phyloP scores from a whole-genome alignment of 2,113 vertebrate genomes.

The Damaliscus lunatus region DNA sequence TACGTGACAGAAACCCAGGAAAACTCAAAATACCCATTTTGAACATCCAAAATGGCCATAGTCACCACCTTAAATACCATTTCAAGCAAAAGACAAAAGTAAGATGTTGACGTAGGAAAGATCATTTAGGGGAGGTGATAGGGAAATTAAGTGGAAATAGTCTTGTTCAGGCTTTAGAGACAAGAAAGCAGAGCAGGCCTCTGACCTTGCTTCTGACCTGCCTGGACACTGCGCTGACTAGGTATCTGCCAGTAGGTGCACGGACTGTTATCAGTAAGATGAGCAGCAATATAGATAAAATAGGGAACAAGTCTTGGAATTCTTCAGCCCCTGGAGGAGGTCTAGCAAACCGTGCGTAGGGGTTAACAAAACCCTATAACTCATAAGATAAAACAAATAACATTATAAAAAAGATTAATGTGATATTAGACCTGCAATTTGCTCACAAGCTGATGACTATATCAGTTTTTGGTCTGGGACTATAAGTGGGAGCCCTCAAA shows the following conservation, averaged over 20 bases:
- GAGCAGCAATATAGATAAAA: not conserved
- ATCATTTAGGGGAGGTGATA: too few relatives aligned
- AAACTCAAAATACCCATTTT: too few relatives aligned
- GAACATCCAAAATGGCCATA: too few relatives aligned
- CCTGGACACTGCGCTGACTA: not conserved
- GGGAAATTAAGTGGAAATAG: too few relatives aligned
- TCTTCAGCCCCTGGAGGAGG: not conserved
- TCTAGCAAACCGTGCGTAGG: fast-evolving
- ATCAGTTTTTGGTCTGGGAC: not conserved
- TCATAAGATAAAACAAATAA: not conserved
- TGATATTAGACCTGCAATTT: not conserved
- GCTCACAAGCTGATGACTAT: not conserved
- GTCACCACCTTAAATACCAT: too few relatives aligned
- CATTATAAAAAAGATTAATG: not conserved
- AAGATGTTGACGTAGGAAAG: too few relatives aligned
- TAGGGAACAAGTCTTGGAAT: not conserved
- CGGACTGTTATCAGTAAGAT: not conserved
- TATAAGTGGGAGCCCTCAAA: not conserved
- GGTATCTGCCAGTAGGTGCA: not conserved
- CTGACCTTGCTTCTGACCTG: not conserved
- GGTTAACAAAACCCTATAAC: not conserved
- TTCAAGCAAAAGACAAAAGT: too few relatives aligned
- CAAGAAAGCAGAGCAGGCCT: not conserved
- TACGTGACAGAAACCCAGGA: too few relatives aligned
- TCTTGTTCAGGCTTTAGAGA: not conserved